These are phyloP conservation scores for Sisyra terminalis DNA, from an alignment of 2,888 invertebrate genomes.

Conservation along the genomic window DNA sequence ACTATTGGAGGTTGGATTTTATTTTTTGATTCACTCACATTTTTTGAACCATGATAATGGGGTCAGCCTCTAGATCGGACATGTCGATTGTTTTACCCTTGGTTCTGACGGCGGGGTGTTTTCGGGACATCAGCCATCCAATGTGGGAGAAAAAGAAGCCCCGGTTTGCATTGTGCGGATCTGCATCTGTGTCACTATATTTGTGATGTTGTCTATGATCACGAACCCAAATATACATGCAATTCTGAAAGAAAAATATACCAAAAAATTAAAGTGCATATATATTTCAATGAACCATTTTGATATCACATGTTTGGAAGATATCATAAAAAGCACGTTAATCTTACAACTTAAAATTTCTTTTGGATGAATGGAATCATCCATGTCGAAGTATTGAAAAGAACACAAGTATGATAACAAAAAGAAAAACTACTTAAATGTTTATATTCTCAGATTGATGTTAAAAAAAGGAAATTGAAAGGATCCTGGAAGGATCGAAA, in stretches of 20 bases:
- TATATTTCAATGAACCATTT: no score
- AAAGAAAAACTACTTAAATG: no score
- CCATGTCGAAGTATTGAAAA: no score
- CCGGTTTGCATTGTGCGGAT: constrained; percentile 62
- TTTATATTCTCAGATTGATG: no score
- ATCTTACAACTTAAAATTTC: no score
- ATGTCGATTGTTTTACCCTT: constrained; percentile 52
- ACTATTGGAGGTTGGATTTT: no score
- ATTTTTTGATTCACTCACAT: constrained; percentile 32
- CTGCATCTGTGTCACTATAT: constrained; percentile 55
- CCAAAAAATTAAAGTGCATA: no score
- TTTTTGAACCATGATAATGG: constrained; percentile 56
- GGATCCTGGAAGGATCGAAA: no score
- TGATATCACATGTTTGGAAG: not conserved
- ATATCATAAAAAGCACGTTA: not conserved
- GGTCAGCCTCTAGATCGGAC: constrained; percentile 57
- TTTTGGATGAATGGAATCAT: no score
- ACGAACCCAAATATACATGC: constrained; percentile 58
- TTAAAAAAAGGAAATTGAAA: no score
- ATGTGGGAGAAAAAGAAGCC: constrained; percentile 83
- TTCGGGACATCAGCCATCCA: constrained; percentile 67
- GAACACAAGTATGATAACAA: no score
- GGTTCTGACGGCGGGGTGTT: constrained; percentile 57
- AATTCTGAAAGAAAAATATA: constrained; percentile 36
- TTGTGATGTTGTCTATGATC: constrained; percentile 73